Evolutionary conservation across 2,888 invertebrate species (phyloP), one percentile per base, ranked within the genome.

Genomic region (Hirudinaria manillensis): DNA sequence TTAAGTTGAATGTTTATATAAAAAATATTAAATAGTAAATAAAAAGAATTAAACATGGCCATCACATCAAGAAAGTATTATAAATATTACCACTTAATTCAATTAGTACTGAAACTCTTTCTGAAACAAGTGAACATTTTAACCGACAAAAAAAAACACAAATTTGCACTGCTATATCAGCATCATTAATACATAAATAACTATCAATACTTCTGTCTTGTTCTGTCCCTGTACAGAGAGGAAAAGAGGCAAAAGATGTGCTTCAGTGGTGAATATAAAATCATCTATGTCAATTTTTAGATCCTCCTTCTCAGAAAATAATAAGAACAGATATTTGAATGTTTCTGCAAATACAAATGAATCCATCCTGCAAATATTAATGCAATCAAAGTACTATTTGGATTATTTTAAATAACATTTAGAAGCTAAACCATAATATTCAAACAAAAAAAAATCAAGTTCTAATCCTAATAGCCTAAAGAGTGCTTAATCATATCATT

Each of bases 331-430:
- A 85, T 99, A 99, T 86, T 99, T 99, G 83, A 99, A 93, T 0
- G 98, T 99, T 87, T 99, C 98, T 0, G 98, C 93, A 0, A 99
- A 88, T 0, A 99, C 94, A 87, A 94, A 99, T 0, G 97, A 97
- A 84, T 99, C 98, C 96, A 99, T 96, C 79, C 96, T 83, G 70
- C 27, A 70, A 34, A 70, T 10, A 27, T 34, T 3, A 16, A 16
- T 45, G 6, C 16, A 16, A 6, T 45, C 45, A 45, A 45, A 61
- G 4, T 61, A 6, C 24, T 13, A 3, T 61, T 24, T 27, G 61
- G 10, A 24, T 61, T 61, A 61, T 4, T 27, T 16, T 55, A 61
- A 6, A 6, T n/a, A 29, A 29, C 34, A 68, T 3, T 6, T 16
- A 68, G 7, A 68, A 68, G n/a, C 24, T 32, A 16, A 32, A 32